Evolutionary conservation across 2,888 invertebrate genomes (phyloP), one percentile per base, ranked within the genome.

Genomic region (Sinohyriopsis cumingii): DNA sequence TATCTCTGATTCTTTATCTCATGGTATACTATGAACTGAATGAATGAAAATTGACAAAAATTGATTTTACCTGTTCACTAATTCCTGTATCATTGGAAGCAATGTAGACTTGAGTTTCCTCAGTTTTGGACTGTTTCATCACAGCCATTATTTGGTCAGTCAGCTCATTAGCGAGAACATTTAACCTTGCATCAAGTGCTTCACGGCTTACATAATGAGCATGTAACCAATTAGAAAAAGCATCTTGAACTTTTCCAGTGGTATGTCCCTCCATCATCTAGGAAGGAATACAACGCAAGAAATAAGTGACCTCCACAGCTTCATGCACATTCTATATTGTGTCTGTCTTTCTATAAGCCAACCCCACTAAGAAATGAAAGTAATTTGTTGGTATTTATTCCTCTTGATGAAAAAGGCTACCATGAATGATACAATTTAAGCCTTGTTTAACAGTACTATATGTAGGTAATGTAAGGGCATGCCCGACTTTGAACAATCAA

Each of bases 181-280:
- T 63, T 71, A 87, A 65, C 54, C 82, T 74, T 9, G 65, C 64
- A 22, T 84, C 81, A 55, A 85, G 62, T 24, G 82, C 85, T 18
- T 81, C 79, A 24, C 76, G 73, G 59, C 78, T 82, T 53, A 83
- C 79, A 72, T 78, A 86, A 68, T 84, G 76, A 55, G 73, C 72
- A 56, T 82, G 76, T 57, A 84, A 75, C 86, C 83, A 83, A 45
- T 71, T 68, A 33, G 75, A 72, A 72, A 85, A 82, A 55, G 76
- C 57, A 61, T 79, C 75, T 55, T 78, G 72, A 20, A 71, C 64
- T 59, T 76, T 78, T 7, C 76, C 81, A 67, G 76, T 77, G 19
- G 75, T 75, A 45, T 81, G 67, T 19, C 82, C 83, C 28, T 77
- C 72, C 81, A 82, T 77, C 68, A 81, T 74, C 82, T 83, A 65